Evolutionary conservation across 2,888 invertebrate genomes (phyloP), one percentile per base, ranked within the genome.

Genomic region (Byasa hedistus): DNA sequence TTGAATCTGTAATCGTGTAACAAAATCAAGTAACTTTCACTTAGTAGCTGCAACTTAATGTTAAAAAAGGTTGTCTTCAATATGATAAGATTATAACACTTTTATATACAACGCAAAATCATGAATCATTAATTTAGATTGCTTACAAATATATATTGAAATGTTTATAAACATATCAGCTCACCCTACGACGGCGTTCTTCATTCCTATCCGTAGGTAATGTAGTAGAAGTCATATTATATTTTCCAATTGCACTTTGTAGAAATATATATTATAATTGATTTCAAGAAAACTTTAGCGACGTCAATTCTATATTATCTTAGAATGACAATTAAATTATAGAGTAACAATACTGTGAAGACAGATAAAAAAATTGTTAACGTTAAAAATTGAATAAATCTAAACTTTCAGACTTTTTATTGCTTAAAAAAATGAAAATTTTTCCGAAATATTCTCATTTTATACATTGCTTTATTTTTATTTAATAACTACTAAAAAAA

Each of bases 181-280:
- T 80, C 77, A 92, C 92, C 81, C 91, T 83, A 64, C 92, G 90
- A 64, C 92, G 87, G 54, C 92, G 86, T 74, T 92, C 92, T 61
- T 91, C 90, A 64, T 87, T 92, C 71, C 84, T 85, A 70, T 89
- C 92, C 54, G 80, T 81, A 44, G 91, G 85, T 71, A 85, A 70
- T 22, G 89, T 83, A 44, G 89, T n/a, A n/a, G n/a, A 86, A 64
- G 89, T 84, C 89, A 89, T 87, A 19, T n/a, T 61, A 7, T 55
- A 21, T 59, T 10, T 57, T 57, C 19, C 27, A 57, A 39, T 0
- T 17, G 23, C 54, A 17, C 58, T 64, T 54, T 22, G 22, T 23
- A 0, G 24, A 19, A 61, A 39, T 51, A 54, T 36, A 51, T 54
- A 24, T 27, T 15, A 21, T 4, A 39, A 36, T 5, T 52, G 12